phyloP scores from a whole-genome alignment of 2,113 vertebrate species.

The Epinephelus cyanopodus region DNA sequence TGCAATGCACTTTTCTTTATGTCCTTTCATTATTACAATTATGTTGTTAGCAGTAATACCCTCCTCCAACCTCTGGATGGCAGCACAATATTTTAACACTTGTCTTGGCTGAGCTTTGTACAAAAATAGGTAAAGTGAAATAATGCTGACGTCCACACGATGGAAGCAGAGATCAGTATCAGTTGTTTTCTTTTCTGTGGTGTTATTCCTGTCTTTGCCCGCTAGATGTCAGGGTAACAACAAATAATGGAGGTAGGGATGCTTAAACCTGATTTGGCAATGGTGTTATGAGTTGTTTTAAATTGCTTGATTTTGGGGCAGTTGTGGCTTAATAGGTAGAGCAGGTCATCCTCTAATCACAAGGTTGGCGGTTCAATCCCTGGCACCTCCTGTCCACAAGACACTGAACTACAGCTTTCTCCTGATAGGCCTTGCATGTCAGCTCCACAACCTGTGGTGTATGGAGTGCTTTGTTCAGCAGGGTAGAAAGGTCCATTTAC shows the following conservation, averaged over 20 bases:
- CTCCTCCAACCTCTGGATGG: slow-evolving; percentile 44
- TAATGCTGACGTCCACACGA: slow-evolving; percentile 49
- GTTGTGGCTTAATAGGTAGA: too few relatives aligned
- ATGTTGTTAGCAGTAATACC: slow-evolving; percentile 20
- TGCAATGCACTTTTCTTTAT: background rate
- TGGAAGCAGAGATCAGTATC: slow-evolving; percentile 58
- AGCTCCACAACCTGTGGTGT: too few relatives aligned
- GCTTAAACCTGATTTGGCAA: background rate
- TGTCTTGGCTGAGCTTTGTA: background rate
- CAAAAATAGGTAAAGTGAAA: background rate
- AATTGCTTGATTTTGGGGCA: too few relatives aligned
- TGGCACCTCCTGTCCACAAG: too few relatives aligned
- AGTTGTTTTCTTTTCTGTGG: background rate
- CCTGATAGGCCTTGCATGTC: too few relatives aligned
- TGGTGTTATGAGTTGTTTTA: slow-evolving; percentile 15
- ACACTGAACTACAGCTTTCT: too few relatives aligned
- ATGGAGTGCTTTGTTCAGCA: too few relatives aligned
- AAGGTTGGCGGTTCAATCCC: too few relatives aligned
- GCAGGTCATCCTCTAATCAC: too few relatives aligned
- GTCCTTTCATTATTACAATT: background rate
- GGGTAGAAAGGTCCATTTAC: too few relatives aligned
- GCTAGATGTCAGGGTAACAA: slow-evolving; percentile 57
- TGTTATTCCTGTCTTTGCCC: slow-evolving; percentile 50
- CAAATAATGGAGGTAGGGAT: background rate
- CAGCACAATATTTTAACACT: slow-evolving; percentile 6